Conservation (phyloP, 23 tunicate species). For the Clavelina lepadiformis region DNA sequence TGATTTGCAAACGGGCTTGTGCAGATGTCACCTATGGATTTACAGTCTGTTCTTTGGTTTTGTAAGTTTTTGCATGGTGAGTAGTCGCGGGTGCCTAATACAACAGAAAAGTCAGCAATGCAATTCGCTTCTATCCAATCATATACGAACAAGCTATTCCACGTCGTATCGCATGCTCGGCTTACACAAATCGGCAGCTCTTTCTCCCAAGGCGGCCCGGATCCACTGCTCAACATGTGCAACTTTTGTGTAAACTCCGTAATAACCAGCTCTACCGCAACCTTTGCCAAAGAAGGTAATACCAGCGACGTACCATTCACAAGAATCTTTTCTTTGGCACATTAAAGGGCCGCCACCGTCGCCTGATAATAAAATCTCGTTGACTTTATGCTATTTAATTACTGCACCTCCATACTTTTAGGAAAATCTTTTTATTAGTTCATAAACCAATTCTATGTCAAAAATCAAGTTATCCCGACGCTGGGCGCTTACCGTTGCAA, state of each 20-base stretch:
- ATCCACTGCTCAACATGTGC: slow-evolving; percentile 6
- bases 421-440: no score
- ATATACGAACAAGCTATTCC: no score
- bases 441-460: no score
- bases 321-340: slow-evolving; percentile 7
- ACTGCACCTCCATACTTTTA: no score
- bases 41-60: not conserved
- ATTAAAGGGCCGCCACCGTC: slow-evolving; percentile 14
- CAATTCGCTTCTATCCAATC: no score
- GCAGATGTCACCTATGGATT: not conserved
- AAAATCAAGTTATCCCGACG: no score
- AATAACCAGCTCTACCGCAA: slow-evolving; percentile 5
- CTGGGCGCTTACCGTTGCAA: slow-evolving; percentile 11
- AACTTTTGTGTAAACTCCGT: slow-evolving; percentile 12
- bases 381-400: no score
- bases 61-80: not conserved
- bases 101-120: not conserved
- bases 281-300: slow-evolving; percentile 9
- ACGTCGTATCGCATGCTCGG: no score
- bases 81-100: not conserved
- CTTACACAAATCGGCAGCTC: not conserved
- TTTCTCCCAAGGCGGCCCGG: not conserved
- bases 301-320: slow-evolving; percentile 9
- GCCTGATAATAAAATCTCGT: slow-evolving; percentile 10
- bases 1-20: not conserved